These are phyloP conservation scores for Rhyzopertha dominica DNA, from an alignment of 1,140 invertebrate species.

Conservation along the genomic window DNA sequence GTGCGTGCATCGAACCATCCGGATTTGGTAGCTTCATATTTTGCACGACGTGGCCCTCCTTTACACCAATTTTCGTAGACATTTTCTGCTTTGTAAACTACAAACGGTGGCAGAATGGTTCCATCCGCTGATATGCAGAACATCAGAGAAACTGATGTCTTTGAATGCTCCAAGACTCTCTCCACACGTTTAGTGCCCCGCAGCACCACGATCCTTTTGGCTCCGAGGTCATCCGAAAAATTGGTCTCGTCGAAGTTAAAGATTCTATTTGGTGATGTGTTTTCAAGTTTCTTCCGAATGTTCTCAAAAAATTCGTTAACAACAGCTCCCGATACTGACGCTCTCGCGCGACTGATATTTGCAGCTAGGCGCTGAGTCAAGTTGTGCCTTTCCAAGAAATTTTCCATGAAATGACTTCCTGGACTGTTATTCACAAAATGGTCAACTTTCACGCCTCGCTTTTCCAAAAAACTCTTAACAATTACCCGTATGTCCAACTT, in stretches of 20 bases:
- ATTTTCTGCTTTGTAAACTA: constrained; percentile 33
- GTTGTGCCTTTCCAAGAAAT: constrained; percentile 33
- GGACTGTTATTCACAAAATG: constrained; percentile 33
- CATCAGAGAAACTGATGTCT: constrained; percentile 22
- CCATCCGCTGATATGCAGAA: constrained; percentile 26
- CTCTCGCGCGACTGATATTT: no score
- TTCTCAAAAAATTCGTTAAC: no score
- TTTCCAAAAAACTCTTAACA: constrained; percentile 34
- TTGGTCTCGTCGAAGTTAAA: constrained; percentile 14
- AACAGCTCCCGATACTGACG: no score
- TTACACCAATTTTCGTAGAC: constrained; percentile 29
- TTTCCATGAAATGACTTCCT: constrained; percentile 24
- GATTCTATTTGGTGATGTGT: background rate
- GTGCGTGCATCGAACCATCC: constrained; percentile 34
- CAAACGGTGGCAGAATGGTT: constrained; percentile 26
- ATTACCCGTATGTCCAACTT: constrained; percentile 24
- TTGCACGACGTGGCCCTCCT: constrained; percentile 11
- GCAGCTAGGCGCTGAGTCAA: background rate
- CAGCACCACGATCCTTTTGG: constrained; percentile 7
- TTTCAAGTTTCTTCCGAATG: background rate
- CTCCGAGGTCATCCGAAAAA: constrained; percentile 6
- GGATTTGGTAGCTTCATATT: constrained; percentile 22
- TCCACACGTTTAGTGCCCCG: constrained; percentile 5
- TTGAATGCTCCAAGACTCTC: constrained; percentile 9
- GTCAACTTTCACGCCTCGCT: constrained; percentile 1